Conservation (phyloP, 2,888 invertebrate genomes). For the Arctia plantaginis region DNA sequence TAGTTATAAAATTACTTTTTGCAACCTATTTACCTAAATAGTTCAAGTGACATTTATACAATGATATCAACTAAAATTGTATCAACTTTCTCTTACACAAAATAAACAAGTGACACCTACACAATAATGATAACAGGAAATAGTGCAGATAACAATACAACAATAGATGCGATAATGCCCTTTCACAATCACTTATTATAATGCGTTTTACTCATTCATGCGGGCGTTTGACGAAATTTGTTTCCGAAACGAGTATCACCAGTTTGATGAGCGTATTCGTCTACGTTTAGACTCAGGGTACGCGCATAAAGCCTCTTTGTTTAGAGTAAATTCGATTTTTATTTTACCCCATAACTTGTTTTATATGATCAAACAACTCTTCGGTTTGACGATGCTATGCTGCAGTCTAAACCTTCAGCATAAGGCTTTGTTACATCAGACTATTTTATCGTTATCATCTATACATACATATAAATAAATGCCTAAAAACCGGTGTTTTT, state of each 20-base stretch:
- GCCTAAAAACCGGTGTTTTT: too few species aligned
- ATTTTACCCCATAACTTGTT: neutral
- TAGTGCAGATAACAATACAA: slow-evolving; percentile 63
- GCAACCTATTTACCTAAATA: neutral
- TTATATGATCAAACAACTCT: neutral
- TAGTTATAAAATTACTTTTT: too few species aligned
- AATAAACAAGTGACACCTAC: slow-evolving; percentile 55
- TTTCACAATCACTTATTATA: slow-evolving; percentile 58
- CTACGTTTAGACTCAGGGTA: neutral
- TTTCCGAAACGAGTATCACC: slow-evolving; percentile 1
- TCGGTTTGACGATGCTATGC: neutral
- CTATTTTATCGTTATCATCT: neutral
- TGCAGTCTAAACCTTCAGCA: neutral
- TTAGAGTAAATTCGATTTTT: neutral
- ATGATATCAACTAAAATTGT: slow-evolving; percentile 21
- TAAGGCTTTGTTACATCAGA: neutral
- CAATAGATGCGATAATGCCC: slow-evolving; percentile 56
- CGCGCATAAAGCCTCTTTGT: neutral
- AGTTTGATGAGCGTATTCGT: neutral
- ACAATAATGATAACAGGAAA: slow-evolving; percentile 64
- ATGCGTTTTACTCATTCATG: slow-evolving; percentile 33
- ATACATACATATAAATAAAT: too few species aligned
- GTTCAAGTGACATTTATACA: slow-evolving; percentile 5
- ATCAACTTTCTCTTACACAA: slow-evolving; percentile 55
- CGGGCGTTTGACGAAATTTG: slow-evolving; percentile 19